Conservation (phyloP, 2,888 invertebrate genomes). For the Apodemia zela region DNA sequence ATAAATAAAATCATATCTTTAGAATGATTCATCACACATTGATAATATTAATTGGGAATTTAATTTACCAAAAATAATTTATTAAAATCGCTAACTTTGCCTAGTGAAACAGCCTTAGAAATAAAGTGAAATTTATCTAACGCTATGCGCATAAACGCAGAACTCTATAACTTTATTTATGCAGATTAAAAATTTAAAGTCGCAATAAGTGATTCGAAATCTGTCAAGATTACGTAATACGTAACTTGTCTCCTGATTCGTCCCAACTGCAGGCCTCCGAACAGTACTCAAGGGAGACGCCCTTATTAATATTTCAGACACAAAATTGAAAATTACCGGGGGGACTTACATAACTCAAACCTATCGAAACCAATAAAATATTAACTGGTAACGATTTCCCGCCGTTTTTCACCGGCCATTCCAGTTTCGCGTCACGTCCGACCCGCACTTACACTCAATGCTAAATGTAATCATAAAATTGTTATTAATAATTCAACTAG, state of each 20-base stretch:
- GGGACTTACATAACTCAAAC: slow-evolving; percentile 70
- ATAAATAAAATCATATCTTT: too few relatives aligned
- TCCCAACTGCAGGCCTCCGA: slow-evolving; percentile 24
- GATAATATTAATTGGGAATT: too few relatives aligned
- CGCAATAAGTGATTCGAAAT: slow-evolving; percentile 24
- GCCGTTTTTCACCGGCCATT: slow-evolving; percentile 67
- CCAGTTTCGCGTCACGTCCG: slow-evolving; percentile 67
- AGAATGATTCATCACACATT: too few relatives aligned
- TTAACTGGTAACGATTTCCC: slow-evolving; percentile 71
- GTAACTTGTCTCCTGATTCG: slow-evolving; percentile 13
- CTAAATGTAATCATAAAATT: slow-evolving; percentile 79
- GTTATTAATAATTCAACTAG: slow-evolving; percentile 76
- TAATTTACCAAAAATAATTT: too few relatives aligned
- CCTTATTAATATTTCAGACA: slow-evolving; percentile 75
- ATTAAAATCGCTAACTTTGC: too few relatives aligned
- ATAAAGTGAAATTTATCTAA: too few relatives aligned
- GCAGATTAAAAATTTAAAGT: too few relatives aligned
- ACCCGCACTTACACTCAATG: slow-evolving; percentile 67
- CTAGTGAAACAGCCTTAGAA: too few relatives aligned
- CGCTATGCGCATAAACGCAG: too few relatives aligned
- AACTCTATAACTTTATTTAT: too few relatives aligned
- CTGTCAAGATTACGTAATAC: slow-evolving; percentile 37
- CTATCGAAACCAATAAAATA: slow-evolving; percentile 78
- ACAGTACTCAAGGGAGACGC: slow-evolving; percentile 43
- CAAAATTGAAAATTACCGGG: slow-evolving; percentile 76